These are phyloP conservation scores for Crotophaga sulcirostris DNA, from an alignment of 2,113 vertebrate species.

Conservation along the genomic window DNA sequence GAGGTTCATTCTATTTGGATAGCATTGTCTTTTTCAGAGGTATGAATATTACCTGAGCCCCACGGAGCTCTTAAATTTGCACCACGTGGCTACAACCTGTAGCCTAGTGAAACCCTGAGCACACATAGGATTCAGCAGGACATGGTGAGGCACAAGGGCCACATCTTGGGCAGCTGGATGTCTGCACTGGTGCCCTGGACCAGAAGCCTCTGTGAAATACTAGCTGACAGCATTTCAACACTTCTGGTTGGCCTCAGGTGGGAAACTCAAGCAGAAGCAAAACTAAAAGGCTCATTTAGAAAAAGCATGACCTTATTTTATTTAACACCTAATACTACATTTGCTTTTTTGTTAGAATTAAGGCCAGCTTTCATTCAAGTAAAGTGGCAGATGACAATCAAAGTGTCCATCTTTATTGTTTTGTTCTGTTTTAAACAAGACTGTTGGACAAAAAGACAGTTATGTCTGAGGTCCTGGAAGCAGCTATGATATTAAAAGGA, in stretches of 20 bases:
- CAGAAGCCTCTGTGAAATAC: neutral
- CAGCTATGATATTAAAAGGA: neutral
- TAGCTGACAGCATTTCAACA: neutral
- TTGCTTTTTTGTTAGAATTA: neutral
- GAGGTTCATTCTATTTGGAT: constrained; percentile 5
- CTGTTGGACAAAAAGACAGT: neutral
- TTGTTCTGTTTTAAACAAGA: neutral
- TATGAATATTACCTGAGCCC: neutral
- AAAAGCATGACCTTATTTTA: neutral
- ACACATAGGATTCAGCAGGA: neutral
- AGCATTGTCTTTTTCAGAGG: neutral
- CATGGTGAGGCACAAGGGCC: neutral
- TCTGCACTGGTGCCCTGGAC: neutral
- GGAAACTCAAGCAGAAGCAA: neutral
- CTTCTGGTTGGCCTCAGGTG: neutral
- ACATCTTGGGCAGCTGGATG: neutral
- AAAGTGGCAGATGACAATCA: neutral
- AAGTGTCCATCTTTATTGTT: neutral
- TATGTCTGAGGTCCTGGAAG: neutral
- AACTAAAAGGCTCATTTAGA: neutral
- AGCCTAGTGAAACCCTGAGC: neutral
- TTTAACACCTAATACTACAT: neutral
- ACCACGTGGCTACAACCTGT: neutral
- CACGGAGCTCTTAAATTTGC: neutral
- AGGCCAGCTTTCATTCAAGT: neutral